phyloP scores from a whole-genome alignment of 2,113 vertebrate species.

The Engraulis encrasicolus region DNA sequence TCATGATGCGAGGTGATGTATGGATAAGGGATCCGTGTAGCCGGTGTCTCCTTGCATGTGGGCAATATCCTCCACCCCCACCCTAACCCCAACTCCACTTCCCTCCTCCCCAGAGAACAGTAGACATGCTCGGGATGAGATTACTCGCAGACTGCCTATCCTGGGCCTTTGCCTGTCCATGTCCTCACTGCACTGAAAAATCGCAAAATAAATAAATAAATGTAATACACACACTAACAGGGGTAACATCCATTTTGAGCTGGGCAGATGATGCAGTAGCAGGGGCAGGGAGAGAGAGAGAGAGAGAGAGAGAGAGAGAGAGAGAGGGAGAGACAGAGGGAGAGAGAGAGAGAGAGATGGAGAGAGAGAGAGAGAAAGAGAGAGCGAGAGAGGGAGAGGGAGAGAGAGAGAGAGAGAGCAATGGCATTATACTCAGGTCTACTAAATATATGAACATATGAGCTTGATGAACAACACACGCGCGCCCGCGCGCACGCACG shows the following conservation, averaged over 20 bases:
- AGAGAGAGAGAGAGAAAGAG: too few species aligned
- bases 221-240: neutral
- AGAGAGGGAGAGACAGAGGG: neutral
- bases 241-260: neutral
- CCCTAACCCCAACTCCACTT: too few species aligned
- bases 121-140: neutral
- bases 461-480: too few species aligned
- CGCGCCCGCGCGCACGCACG: too few species aligned
- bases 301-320: too few species aligned
- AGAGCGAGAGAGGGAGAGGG: neutral
- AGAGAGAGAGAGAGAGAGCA: neutral
- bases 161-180: neutral
- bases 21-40: neutral
- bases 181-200: neutral
- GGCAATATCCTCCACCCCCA: neutral
- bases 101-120: neutral
- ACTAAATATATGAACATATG: neutral
- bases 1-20: neutral
- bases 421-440: neutral
- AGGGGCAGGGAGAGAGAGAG: neutral
- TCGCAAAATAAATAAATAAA: too few species aligned
- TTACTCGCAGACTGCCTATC: neutral
- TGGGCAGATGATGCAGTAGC: too few species aligned
- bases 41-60: conserved; percentile 9
- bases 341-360: too few species aligned